Evolutionary conservation across 2,888 invertebrate genomes (phyloP).

Genomic region (Euzophera pinguis): DNA sequence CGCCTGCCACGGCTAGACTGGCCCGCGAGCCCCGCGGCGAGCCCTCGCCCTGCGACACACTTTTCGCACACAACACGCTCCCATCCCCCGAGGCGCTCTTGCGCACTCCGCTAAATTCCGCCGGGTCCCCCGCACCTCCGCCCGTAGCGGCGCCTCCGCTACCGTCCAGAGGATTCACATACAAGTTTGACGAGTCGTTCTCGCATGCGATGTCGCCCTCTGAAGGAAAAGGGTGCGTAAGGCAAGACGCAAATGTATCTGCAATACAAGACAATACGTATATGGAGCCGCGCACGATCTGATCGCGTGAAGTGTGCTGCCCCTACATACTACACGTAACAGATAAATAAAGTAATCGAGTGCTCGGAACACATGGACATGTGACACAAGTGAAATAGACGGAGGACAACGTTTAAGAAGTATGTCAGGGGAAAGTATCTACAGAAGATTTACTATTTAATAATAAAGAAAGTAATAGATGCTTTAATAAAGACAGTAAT

Average conservation of each 20-base stretch:
- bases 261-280: conserved; percentile 84
- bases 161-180: conserved; percentile 92
- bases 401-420: conserved; percentile 1
- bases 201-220: conserved; percentile 87
- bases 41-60: conserved; percentile 72
- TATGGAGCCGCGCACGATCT: conserved; percentile 62
- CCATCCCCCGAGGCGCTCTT: conserved; percentile 90
- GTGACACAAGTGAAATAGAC: conserved; percentile 9
- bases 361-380: conserved; percentile 9
- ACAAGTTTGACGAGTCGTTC: conserved; percentile 89
- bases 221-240: conserved; percentile 96
- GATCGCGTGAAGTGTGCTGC: conserved; percentile 35
- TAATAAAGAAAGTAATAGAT: background rate
- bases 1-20: conserved; percentile 57
- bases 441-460: conserved; percentile 12
- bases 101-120: conserved; percentile 82
- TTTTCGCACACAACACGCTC: conserved; percentile 82
- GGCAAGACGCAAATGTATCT: conserved; percentile 97
- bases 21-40: conserved; percentile 68
- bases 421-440: conserved; percentile 10
- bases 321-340: conserved; percentile 15
- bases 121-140: conserved; percentile 45
- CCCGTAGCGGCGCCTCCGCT: conserved; percentile 67
- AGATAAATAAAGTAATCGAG: conserved; percentile 23
- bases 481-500: background rate